These are phyloP conservation scores for Nomada hirtipes DNA, from an alignment of 2,888 invertebrate species.

Conservation along the genomic window DNA sequence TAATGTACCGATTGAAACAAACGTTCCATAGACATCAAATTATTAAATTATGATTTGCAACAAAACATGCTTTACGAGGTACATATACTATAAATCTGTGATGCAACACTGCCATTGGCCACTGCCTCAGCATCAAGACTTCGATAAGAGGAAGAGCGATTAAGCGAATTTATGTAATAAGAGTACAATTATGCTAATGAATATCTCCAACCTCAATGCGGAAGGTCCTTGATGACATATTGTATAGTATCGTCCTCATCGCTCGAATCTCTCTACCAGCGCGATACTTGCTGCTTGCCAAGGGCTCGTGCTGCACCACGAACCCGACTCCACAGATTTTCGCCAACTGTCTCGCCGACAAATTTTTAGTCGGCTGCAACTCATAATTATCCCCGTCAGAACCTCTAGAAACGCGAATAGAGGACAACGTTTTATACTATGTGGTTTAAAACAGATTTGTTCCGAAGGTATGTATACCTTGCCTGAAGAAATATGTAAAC, in stretches of 20 bases:
- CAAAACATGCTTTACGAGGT: background rate
- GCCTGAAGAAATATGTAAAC: background rate
- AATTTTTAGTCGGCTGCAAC: conserved; percentile 57
- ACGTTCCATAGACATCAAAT: too few species aligned
- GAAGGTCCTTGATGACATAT: conserved; percentile 41
- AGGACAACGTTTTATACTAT: background rate
- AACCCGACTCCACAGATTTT: conserved; percentile 9
- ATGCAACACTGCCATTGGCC: background rate
- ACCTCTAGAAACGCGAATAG: background rate
- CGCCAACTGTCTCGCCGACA: conserved; percentile 36
- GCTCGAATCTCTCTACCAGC: background rate
- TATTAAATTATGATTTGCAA: background rate
- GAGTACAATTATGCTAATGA: conserved; percentile 46
- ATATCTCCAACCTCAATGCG: conserved; percentile 17
- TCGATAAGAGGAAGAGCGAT: conserved; percentile 18
- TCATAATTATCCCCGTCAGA: conserved; percentile 9
- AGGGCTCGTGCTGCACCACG: conserved; percentile 14
- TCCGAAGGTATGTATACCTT: background rate
- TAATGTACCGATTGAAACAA: too few species aligned
- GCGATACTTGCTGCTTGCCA: background rate
- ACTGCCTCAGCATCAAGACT: conserved; percentile 23
- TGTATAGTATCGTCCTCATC: conserved; percentile 27
- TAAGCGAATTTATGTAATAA: conserved; percentile 40
- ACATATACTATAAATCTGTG: background rate
- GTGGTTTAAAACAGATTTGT: background rate